phyloP scores from a whole-genome alignment of 30 jellyfish, hydroid and myxozoan genomes.

The Chrysaora quinquecirrha region DNA sequence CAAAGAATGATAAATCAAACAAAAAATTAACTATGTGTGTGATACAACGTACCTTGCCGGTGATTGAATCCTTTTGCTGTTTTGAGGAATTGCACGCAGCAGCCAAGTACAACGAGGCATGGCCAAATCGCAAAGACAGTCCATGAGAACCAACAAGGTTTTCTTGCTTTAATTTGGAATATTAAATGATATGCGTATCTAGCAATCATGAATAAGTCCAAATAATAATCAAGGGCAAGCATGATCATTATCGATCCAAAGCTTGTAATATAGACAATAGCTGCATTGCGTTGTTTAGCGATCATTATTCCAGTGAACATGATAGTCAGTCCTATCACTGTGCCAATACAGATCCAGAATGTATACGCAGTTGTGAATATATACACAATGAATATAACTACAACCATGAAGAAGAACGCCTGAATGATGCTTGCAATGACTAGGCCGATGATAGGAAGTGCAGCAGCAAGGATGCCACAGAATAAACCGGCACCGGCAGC shows the following conservation, averaged over 20 bases:
- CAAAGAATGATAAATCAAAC: neutral
- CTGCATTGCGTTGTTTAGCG: conserved; percentile 55
- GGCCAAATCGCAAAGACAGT: conserved; percentile 85
- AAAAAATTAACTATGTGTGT: neutral
- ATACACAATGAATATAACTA: conserved; percentile 48
- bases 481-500: conserved; percentile 84
- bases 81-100: conserved; percentile 82
- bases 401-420: conserved; percentile 61
- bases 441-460: conserved; percentile 73
- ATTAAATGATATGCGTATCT: conserved; percentile 52
- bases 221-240: conserved; percentile 77
- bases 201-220: conserved; percentile 74
- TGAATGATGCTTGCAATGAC: conserved; percentile 67
- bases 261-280: conserved; percentile 84
- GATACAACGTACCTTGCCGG: conserved; percentile 71
- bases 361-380: conserved; percentile 39
- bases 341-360: conserved; percentile 76
- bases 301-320: conserved; percentile 36
- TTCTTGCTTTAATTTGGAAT: conserved; percentile 13
- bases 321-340: conserved; percentile 68
- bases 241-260: conserved; percentile 77
- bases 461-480: conserved; percentile 72
- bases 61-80: conserved; percentile 80
- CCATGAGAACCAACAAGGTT: conserved; percentile 96
- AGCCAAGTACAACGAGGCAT: conserved; percentile 71